Base-by-base conservation (phyloP, 2,113 vertebrate genomes). In the Nipponia nippon region DNA sequence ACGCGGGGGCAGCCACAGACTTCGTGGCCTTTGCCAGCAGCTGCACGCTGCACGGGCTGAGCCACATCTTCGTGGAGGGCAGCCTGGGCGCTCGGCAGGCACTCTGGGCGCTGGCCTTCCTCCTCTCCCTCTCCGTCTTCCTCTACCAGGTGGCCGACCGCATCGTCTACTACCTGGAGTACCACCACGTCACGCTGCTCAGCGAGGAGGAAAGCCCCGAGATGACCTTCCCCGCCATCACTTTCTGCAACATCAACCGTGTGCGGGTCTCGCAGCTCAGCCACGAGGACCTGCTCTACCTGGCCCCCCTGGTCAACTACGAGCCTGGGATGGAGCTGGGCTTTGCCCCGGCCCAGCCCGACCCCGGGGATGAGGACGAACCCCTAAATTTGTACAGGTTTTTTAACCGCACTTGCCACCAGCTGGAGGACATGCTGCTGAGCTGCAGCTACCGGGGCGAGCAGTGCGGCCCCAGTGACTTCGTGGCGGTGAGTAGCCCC, bases 361-460 rank as follows among this genome's bases (percentile, higher is more conserved):
- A 95, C 40, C 95, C 97, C 2, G 88, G 97, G 84, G 94, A 96
- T 13, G 97, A 97, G 40, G 98, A 97, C 0, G 96, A 98, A 49
- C 98, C 98, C 32, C 99, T 99, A 92, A 98, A 98, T 95, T 82
- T 99, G 83, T 98, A 98, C 0, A 98, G 98, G 90, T 99, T 99
- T 97, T 99, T 98, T 97, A 99, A 98, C 93, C 99, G 99, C 56
- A 99, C 99, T 40, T 98, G 98, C 59, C 99, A 99, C 96, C 98
- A 98, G 89, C 99, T 99, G 32, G 99, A 99, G 36, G 99, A 99
- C 67, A 99, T 99, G 98, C 98, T 99, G 97, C 98, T 99, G 89
- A 98, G 99, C 73, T 99, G 99, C 83, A 97, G 92, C 65, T 99
- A 99, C 96, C 98, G 98, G 11, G 98, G 99, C 53, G 70, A 97